These are phyloP conservation scores for Octonoba sinensis DNA, from an alignment of 2,888 invertebrate species.

Conservation along the genomic window DNA sequence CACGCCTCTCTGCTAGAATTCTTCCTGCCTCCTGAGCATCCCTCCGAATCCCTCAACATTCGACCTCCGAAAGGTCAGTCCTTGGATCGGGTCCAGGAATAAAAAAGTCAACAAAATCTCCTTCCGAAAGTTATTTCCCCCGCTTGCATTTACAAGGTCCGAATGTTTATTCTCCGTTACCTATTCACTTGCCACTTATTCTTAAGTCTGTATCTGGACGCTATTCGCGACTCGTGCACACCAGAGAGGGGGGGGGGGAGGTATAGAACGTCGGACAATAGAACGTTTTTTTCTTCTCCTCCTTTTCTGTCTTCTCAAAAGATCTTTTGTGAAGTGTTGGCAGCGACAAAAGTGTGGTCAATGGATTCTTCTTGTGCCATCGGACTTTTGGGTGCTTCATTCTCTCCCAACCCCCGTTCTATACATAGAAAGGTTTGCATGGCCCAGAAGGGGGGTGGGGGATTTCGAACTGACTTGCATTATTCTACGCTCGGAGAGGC, in stretches of 20 bases:
- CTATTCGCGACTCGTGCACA: not conserved
- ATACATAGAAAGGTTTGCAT: slow-evolving; percentile 41
- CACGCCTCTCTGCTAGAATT: no score
- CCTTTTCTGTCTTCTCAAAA: slow-evolving; percentile 52
- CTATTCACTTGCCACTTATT: slow-evolving; percentile 62
- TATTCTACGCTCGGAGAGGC: slow-evolving; percentile 28
- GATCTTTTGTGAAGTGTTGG: slow-evolving; percentile 65
- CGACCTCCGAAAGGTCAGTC: slow-evolving; percentile 41
- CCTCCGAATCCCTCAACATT: not conserved
- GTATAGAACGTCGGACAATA: slow-evolving; percentile 8
- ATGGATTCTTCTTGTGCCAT: slow-evolving; percentile 51
- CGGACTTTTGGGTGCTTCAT: slow-evolving; percentile 24
- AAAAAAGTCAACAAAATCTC: slow-evolving; percentile 48
- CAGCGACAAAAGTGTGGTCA: slow-evolving; percentile 63
- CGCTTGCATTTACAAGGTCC: slow-evolving; percentile 61
- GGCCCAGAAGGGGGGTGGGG: slow-evolving; percentile 5
- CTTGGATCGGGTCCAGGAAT: slow-evolving; percentile 37
- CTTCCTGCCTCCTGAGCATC: no score
- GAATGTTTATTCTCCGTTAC: slow-evolving; percentile 57
- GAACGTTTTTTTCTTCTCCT: slow-evolving; percentile 12
- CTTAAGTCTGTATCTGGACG: slow-evolving; percentile 54
- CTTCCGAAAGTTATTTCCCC: slow-evolving; percentile 55
- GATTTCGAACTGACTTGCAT: slow-evolving; percentile 18
- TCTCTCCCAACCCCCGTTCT: not conserved
- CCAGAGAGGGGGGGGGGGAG: not conserved